Percentiles rank a stretch among this genome's conserved stretches.
Evolutionary conservation across 1,140 invertebrate genomes (phyloP).

Genomic region (Drosophila micromelanica): DNA sequence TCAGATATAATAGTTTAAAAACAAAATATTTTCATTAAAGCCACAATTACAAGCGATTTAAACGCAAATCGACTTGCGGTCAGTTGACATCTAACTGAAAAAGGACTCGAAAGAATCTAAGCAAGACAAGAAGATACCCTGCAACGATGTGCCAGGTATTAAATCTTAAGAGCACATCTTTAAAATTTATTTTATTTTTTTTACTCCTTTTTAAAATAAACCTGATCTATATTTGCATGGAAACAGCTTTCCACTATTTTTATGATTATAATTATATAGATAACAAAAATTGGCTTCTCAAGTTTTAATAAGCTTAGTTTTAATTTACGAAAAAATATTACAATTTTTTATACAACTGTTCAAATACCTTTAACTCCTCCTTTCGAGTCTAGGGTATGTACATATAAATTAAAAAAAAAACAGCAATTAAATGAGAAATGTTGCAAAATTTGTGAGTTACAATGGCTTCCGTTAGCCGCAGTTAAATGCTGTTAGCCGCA

Average conservation of each 20-base stretch:
- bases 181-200: no score
- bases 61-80: slow-evolving; percentile 28
- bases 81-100: neutral
- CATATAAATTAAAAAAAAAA: slow-evolving; percentile 17
- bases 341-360: neutral
- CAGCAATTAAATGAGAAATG: neutral
- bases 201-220: no score
- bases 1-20: slow-evolving; percentile 19
- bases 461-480: slow-evolving; percentile 43
- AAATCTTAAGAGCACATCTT: no score
- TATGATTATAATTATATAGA: no score
- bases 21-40: slow-evolving; percentile 23
- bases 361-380: neutral
- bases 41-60: slow-evolving; percentile 25
- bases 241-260: no score
- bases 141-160: neutral
- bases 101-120: neutral
- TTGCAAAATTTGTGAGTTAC: slow-evolving; percentile 36
- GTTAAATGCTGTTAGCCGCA: slow-evolving; percentile 42
- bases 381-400: neutral
- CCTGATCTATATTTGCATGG: no score
- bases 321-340: no score
- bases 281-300: no score
- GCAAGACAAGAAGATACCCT: neutral
- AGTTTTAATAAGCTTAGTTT: neutral